Percentiles rank a stretch among this genome's conserved stretches.
Conservation (phyloP, 2,113 vertebrate genomes). For the Corythornis vintsioides region DNA sequence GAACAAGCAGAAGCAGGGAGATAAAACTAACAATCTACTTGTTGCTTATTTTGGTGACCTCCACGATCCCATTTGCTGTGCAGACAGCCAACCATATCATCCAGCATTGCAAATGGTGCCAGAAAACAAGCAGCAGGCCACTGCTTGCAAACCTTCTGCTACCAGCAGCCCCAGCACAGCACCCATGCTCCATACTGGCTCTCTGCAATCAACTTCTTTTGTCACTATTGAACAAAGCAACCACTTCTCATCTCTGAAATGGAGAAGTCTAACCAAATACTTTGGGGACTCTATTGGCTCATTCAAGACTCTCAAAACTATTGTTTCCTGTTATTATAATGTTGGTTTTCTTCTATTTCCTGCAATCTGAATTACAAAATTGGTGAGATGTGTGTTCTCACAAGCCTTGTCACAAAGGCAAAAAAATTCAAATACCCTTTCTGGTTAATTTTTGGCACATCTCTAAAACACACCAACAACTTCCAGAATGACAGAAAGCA, state of each 20-base stretch:
- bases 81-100: neutral
- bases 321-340: neutral
- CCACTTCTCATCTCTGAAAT: neutral
- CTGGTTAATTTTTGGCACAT: conserved; percentile 36
- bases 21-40: neutral
- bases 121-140: neutral
- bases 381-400: neutral
- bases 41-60: conserved; percentile 17
- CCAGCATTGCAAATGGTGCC: neutral
- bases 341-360: neutral
- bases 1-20: neutral
- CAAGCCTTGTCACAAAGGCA: neutral
- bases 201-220: neutral
- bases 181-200: neutral
- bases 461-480: conserved; percentile 3
- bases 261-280: neutral
- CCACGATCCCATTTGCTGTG: neutral
- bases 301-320: neutral
- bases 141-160: neutral
- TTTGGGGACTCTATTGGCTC: neutral
- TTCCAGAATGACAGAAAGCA: conserved; percentile 60
- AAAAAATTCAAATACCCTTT: neutral
- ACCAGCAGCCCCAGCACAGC: neutral
- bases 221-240: neutral
- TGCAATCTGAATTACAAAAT: neutral